Percentiles rank a stretch among this genome's conserved stretches.
phyloP scores from a whole-genome alignment of 2,888 invertebrate species.

The Dendrolimus pini region DNA sequence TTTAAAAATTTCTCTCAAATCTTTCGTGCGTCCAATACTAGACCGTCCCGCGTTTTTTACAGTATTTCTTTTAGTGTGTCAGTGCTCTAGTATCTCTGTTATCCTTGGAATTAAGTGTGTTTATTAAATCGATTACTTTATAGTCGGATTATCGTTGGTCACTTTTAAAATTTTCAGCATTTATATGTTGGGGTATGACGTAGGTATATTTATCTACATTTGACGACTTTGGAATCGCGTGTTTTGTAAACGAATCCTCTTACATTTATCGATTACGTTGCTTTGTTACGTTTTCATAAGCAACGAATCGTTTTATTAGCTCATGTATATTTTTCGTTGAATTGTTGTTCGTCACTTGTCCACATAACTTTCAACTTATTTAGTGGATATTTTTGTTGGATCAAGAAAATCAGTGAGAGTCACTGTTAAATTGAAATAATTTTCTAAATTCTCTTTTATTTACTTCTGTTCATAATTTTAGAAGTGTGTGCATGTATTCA shows the following conservation, averaged over 20 bases:
- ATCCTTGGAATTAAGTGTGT: slow-evolving; percentile 1
- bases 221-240: slow-evolving; percentile 27
- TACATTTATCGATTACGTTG: slow-evolving; percentile 36
- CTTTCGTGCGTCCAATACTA: slow-evolving; percentile 43
- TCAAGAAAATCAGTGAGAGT: too few relatives aligned
- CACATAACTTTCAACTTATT: too few relatives aligned
- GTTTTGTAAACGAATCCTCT: slow-evolving; percentile 34
- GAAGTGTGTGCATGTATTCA: too few relatives aligned
- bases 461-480: too few relatives aligned
- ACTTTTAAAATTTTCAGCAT: not conserved
- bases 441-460: too few relatives aligned
- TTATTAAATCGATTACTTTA: slow-evolving; percentile 8
- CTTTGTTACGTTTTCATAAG: slow-evolving; percentile 19
- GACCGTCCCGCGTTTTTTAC: slow-evolving; percentile 51
- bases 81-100: slow-evolving; percentile 2
- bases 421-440: too few relatives aligned
- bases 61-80: slow-evolving; percentile 12
- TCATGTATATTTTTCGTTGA: not conserved
- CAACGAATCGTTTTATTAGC: slow-evolving; percentile 1
- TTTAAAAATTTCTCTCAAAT: slow-evolving; percentile 34
- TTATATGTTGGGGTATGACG: slow-evolving; percentile 9
- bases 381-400: too few relatives aligned
- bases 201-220: slow-evolving; percentile 17
- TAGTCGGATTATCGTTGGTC: slow-evolving; percentile 16
- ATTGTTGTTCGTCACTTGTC: too few relatives aligned